Conservation (phyloP, 2,888 invertebrate genomes). For the Fissipunctia ypsillon region DNA sequence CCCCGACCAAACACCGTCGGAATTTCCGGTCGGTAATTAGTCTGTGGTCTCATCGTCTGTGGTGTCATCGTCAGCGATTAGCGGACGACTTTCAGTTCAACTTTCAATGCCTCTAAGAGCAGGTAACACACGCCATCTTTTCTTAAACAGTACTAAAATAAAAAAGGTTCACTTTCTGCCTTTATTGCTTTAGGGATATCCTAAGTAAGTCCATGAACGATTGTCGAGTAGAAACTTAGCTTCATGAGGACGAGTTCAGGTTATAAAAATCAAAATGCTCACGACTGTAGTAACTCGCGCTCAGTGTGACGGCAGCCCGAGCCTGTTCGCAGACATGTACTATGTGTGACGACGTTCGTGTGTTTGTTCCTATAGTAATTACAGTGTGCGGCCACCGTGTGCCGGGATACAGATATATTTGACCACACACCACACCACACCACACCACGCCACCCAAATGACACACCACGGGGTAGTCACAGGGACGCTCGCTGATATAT, state of each 20-base stretch:
- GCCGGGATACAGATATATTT: not conserved
- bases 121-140: too few species aligned
- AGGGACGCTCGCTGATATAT: not conserved
- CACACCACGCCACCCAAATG: not conserved
- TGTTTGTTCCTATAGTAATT: slow-evolving; percentile 30
- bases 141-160: not conserved
- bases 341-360: not conserved
- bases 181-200: not conserved
- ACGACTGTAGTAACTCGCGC: not conserved
- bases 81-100: not conserved
- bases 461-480: slow-evolving; percentile 1
- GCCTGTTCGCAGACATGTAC: not conserved
- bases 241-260: not conserved
- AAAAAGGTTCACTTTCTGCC: not conserved
- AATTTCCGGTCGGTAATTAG: slow-evolving; percentile 17
- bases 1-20: slow-evolving; percentile 11
- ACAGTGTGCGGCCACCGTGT: slow-evolving; percentile 17
- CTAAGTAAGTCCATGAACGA: not conserved
- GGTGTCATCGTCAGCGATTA: not conserved
- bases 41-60: not conserved
- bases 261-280: not conserved
- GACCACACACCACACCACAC: not conserved
- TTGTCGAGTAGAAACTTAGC: too few species aligned
- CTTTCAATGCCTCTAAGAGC: not conserved
- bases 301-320: not conserved